Percentiles rank a stretch among this genome's conserved stretches.
These are phyloP conservation scores for Chromoteleia sp. DNA, from an alignment of 2,888 invertebrate species.

Conservation along the genomic window DNA sequence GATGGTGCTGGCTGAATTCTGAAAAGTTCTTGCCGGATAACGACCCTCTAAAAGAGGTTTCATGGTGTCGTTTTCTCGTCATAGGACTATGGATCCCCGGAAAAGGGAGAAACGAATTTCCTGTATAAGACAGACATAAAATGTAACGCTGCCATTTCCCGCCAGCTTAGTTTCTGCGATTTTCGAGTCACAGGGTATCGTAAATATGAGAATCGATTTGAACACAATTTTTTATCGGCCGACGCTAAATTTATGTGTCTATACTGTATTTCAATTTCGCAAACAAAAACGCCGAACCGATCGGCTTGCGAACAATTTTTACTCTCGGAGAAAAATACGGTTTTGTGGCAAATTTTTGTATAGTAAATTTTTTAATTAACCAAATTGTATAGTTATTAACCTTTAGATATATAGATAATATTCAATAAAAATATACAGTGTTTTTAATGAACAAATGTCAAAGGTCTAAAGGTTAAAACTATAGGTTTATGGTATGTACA, in stretches of 20 bases:
- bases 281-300: neutral
- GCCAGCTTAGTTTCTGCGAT: slow-evolving; percentile 60
- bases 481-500: no score
- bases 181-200: slow-evolving; percentile 57
- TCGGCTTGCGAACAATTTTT: slow-evolving; percentile 9
- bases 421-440: no score
- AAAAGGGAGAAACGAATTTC: slow-evolving; percentile 77
- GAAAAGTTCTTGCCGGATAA: slow-evolving; percentile 78
- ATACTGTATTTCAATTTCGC: slow-evolving; percentile 32
- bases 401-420: no score
- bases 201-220: slow-evolving; percentile 55
- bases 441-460: no score
- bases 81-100: slow-evolving; percentile 73
- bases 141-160: slow-evolving; percentile 62
- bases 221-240: slow-evolving; percentile 39
- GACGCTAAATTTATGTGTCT: slow-evolving; percentile 32
- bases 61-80: slow-evolving; percentile 74
- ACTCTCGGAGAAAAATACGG: no score
- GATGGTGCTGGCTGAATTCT: slow-evolving; percentile 63
- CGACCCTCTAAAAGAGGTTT: slow-evolving; percentile 78
- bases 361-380: no score
- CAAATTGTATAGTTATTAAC: no score
- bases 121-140: slow-evolving; percentile 69
- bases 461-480: no score
- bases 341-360: no score